Percentiles rank a stretch among this genome's conserved stretches.
Evolutionary conservation across 2,113 vertebrate species (phyloP).

Genomic region (Corvus hawaiiensis): DNA sequence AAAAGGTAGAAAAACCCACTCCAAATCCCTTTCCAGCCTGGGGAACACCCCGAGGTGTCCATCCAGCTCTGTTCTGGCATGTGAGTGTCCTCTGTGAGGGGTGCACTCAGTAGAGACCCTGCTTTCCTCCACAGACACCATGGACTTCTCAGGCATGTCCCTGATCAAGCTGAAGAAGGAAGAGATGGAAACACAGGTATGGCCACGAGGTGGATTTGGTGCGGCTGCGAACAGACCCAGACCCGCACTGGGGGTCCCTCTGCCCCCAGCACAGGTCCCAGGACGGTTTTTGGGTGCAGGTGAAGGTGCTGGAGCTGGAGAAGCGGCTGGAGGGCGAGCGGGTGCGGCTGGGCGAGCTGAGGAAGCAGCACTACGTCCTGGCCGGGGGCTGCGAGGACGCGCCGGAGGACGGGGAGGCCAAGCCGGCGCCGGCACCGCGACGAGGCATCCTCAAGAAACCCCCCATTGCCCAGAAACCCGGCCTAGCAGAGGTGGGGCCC

Average conservation of each 20-base stretch:
- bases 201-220: accelerated
- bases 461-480: conserved; percentile 84
- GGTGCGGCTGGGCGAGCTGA: conserved; percentile 85
- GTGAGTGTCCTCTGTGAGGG: not conserved
- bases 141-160: conserved; percentile 97
- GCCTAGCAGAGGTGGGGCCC: conserved; percentile 37
- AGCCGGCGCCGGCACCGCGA: not conserved
- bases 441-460: conserved; percentile 82
- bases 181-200: conserved; percentile 95
- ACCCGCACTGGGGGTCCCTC: accelerated
- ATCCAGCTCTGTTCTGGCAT: accelerated
- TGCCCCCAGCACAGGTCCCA: not conserved
- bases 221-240: accelerated
- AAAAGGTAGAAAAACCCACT: not conserved
- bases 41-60: accelerated
- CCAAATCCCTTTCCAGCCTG: not conserved
- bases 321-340: conserved; percentile 84
- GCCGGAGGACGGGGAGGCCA: not conserved
- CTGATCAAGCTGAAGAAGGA: conserved; percentile 94
- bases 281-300: conserved; percentile 61
- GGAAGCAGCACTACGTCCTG: conserved; percentile 89
- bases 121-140: conserved; percentile 76
- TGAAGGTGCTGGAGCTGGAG: conserved; percentile 93
- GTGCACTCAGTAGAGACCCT: accelerated
- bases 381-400: conserved; percentile 62